A percentile compares a stretch with the other conserved stretches of the same genome.
Conservation (phyloP, 2,888 invertebrate genomes). For the Anodontia alba region DNA sequence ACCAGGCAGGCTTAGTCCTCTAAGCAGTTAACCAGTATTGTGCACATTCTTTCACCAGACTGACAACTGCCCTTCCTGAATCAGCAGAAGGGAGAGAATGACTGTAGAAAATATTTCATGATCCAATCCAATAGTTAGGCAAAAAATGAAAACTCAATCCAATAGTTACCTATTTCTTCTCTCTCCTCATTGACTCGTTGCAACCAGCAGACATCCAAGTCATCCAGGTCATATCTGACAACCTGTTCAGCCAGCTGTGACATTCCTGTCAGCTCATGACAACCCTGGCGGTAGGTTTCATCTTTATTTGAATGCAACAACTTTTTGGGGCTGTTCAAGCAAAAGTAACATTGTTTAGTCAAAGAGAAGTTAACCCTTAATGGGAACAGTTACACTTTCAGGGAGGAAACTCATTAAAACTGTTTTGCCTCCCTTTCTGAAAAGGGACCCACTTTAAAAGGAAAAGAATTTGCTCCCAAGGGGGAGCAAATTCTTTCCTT, state of each 20-base stretch:
- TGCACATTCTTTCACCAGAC: no score
- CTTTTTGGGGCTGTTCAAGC: slow-evolving; percentile 90
- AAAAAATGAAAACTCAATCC: no score
- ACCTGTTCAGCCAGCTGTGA: slow-evolving; percentile 95
- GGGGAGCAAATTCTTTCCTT: no score
- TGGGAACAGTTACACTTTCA: no score
- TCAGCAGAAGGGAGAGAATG: no score
- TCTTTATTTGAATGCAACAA: slow-evolving; percentile 96
- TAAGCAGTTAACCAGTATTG: no score
- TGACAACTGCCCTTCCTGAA: no score
- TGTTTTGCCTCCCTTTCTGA: no score
- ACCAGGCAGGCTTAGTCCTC: no score
- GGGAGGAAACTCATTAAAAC: neutral
- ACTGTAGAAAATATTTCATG: no score
- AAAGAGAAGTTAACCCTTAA: neutral
- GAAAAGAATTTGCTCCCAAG: no score
- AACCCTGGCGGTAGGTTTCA: slow-evolving; percentile 92
- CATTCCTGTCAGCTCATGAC: slow-evolving; percentile 94
- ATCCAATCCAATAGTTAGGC: no score
- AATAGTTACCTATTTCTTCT: slow-evolving; percentile 87
- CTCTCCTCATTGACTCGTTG: slow-evolving; percentile 94
- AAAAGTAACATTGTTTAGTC: neutral
- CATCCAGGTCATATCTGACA: slow-evolving; percentile 98
- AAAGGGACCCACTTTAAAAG: slow-evolving; percentile 13
- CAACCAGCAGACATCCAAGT: slow-evolving; percentile 96